Conservation (phyloP, 2,797 vertebrate genomes). For the Labeo calbasu region DNA sequence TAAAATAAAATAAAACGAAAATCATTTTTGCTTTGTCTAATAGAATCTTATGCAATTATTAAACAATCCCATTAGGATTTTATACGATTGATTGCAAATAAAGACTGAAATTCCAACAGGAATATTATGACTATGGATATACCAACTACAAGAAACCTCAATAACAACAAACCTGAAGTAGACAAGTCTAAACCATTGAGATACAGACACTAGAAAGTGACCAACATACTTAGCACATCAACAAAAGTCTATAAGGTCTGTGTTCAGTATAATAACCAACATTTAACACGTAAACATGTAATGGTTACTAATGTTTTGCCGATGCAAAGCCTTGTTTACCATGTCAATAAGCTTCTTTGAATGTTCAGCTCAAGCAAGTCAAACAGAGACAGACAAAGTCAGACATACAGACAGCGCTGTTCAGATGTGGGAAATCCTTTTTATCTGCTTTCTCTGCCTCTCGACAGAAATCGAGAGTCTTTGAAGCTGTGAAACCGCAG, state of each 20-base stretch:
- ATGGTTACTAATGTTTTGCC: not conserved
- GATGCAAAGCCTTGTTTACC: constrained; percentile 6
- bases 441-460: constrained; percentile 12
- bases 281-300: not conserved
- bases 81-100: not conserved
- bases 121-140: not conserved
- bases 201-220: not conserved
- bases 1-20: no score
- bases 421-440: constrained; percentile 37
- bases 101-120: not conserved
- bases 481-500: constrained; percentile 8
- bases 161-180: not conserved
- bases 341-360: constrained; percentile 17
- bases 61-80: not conserved
- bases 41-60: not conserved
- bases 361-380: constrained; percentile 3
- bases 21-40: not conserved
- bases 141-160: not conserved
- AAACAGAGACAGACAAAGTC: constrained; percentile 18
- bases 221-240: not conserved
- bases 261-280: not conserved
- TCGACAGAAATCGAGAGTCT: not conserved
- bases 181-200: not conserved
- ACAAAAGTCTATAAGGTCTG: not conserved
- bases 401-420: constrained; percentile 9